Conservation (phyloP, 1,140 invertebrate genomes). For the Geopemphigus sp. region DNA sequence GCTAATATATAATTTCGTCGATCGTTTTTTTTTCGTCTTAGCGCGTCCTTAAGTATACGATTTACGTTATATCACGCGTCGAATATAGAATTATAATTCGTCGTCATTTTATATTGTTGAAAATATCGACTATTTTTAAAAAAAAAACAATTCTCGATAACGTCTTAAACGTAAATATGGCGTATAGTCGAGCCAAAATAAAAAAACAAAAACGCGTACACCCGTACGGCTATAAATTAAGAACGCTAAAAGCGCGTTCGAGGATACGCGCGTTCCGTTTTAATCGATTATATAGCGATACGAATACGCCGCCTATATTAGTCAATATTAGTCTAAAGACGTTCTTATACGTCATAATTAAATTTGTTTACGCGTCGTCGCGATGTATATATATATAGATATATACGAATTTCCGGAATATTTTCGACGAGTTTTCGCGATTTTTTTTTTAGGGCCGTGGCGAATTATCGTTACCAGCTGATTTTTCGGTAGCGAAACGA, state of each 20-base stretch:
- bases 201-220: neutral
- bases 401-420: neutral
- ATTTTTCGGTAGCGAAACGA: too few species aligned
- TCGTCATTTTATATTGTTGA: neutral
- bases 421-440: neutral
- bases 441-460: neutral
- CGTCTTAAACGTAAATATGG: slow-evolving; percentile 4
- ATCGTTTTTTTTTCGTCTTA: slow-evolving; percentile 16
- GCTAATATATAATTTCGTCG: slow-evolving; percentile 3
- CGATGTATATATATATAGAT: too few species aligned
- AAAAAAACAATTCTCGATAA: slow-evolving; percentile 21
- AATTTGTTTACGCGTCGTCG: neutral
- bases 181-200: neutral
- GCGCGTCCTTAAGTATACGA: neutral
- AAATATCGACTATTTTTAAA: neutral
- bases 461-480: too few species aligned
- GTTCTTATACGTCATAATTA: too few species aligned
- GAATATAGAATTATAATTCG: slow-evolving; percentile 5
- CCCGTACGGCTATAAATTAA: neutral
- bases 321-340: too few species aligned
- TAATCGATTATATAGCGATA: neutral
- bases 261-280: neutral
- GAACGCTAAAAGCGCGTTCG: neutral
- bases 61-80: slow-evolving; percentile 11
- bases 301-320: too few species aligned